phyloP scores from a whole-genome alignment of 2,888 invertebrate genomes.

The Beris morrisii region DNA sequence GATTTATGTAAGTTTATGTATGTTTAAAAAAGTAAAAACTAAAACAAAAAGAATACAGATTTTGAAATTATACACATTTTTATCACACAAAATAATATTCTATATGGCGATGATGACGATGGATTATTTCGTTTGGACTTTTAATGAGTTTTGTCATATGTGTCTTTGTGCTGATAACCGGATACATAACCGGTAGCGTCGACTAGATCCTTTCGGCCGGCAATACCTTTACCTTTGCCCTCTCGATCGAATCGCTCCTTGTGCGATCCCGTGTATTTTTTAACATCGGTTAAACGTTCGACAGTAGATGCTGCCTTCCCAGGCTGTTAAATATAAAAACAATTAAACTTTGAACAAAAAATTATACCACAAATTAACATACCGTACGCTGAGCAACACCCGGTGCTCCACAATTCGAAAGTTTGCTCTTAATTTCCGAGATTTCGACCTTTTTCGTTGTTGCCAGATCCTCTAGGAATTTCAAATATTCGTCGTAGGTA shows the following conservation, averaged over 20 bases:
- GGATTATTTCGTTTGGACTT: neutral
- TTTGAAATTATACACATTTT: neutral
- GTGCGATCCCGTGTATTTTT: constrained; percentile 85
- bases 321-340: constrained; percentile 44
- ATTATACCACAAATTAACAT: constrained; percentile 33
- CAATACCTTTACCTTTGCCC: constrained; percentile 84
- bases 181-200: constrained; percentile 79
- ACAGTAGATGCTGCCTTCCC: constrained; percentile 56
- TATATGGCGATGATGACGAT: neutral
- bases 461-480: constrained; percentile 82
- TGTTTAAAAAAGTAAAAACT: too few species aligned
- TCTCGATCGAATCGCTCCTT: constrained; percentile 82
- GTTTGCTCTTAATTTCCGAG: constrained; percentile 76
- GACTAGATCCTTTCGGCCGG: constrained; percentile 75
- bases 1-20: too few species aligned
- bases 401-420: constrained; percentile 79
- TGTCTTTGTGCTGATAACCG: constrained; percentile 82
- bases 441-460: constrained; percentile 81
- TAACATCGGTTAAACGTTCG: constrained; percentile 80
- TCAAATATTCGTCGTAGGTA: constrained; percentile 75
- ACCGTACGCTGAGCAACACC: constrained; percentile 61
- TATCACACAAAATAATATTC: constrained; percentile 5
- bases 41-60: too few species aligned
- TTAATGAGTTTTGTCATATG: constrained; percentile 66
- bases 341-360: too few species aligned